phyloP scores from a whole-genome alignment of 2,888 invertebrate species.

The Anoplius nigerrimus region DNA sequence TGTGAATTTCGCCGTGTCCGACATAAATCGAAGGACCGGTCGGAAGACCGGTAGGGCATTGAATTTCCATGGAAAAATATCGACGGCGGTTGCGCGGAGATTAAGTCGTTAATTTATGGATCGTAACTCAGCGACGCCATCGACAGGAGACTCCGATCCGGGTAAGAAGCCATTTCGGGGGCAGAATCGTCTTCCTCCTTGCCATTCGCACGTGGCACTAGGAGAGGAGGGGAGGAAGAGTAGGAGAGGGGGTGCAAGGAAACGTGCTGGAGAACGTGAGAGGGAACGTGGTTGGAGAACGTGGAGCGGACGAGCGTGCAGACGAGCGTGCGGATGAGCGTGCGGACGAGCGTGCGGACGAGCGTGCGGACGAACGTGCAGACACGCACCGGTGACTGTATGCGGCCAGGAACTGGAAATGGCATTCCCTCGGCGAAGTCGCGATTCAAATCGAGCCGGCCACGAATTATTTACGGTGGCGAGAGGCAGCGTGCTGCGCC shows the following conservation, averaged over 20 bases:
- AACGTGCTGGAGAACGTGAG: no score
- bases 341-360: not conserved
- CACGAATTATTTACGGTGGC: conserved; percentile 51
- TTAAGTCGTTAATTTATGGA: not conserved
- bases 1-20: no score
- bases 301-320: no score
- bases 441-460: conserved; percentile 30
- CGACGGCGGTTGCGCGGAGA: not conserved
- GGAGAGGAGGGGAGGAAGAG: not conserved
- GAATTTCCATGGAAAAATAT: not conserved
- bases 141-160: not conserved
- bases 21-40: no score
- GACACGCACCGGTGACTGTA: not conserved
- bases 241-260: no score
- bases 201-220: not conserved
- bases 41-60: not conserved
- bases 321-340: no score
- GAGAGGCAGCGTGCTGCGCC: conserved; percentile 2
- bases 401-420: conserved; percentile 30
- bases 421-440: conserved; percentile 41
- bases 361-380: not conserved
- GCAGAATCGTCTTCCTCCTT: not conserved
- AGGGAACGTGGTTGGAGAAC: no score
- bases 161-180: not conserved
- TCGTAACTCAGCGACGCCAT: conserved; percentile 4